A percentile compares a stretch with the other conserved stretches of the same genome.
phyloP scores from a whole-genome alignment of 2,797 vertebrate genomes.

The Gymnoscopelus microlampas region DNA sequence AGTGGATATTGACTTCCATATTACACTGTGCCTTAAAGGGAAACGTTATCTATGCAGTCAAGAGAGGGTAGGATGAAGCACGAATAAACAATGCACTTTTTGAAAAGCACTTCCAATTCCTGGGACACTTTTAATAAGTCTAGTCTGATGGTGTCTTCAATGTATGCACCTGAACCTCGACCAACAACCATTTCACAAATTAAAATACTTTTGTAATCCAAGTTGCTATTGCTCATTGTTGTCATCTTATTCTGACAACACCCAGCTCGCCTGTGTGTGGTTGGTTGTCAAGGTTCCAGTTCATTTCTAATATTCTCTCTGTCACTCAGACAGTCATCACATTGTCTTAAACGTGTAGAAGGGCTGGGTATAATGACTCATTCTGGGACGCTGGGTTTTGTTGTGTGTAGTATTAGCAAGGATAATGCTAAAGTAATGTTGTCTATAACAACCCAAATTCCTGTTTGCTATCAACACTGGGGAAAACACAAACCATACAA shows the following conservation, averaged over 20 bases:
- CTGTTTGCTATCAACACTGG: too few species aligned
- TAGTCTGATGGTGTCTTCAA: not conserved
- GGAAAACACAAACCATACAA: too few species aligned
- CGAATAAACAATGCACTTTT: not conserved
- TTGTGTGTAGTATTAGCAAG: not conserved
- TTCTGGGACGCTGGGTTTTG: not conserved
- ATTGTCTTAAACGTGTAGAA: conserved; percentile 31
- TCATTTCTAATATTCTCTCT: not conserved
- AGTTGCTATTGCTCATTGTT: conserved; percentile 40
- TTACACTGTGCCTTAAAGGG: too few species aligned
- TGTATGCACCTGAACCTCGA: not conserved
- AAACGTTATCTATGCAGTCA: too few species aligned
- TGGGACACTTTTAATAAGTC: too few species aligned
- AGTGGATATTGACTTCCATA: too few species aligned
- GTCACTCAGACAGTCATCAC: conserved; percentile 28
- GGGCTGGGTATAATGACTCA: conserved; percentile 59
- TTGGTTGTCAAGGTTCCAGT: not conserved
- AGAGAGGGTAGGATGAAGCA: too few species aligned
- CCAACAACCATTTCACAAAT: not conserved
- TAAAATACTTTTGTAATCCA: not conserved
- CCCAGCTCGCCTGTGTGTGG: conserved; percentile 27
- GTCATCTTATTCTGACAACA: conserved; percentile 26
- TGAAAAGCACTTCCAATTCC: too few species aligned
- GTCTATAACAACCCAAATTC: not conserved
- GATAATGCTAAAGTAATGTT: conserved; percentile 3